Base-by-base conservation (phyloP, 2,113 vertebrate genomes). In the Tachysurus vachellii region DNA sequence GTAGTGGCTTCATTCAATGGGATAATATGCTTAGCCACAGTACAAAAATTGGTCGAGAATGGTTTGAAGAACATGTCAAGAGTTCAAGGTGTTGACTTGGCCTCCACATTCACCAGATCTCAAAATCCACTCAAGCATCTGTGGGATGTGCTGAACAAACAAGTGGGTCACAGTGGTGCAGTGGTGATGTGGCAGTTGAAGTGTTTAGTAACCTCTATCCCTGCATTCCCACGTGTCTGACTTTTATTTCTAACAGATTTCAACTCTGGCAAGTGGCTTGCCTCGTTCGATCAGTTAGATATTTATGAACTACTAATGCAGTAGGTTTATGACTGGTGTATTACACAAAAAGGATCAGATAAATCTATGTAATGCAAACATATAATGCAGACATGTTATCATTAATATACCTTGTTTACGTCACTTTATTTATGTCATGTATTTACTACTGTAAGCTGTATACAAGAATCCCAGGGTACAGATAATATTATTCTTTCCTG, bases 121-220 rank as follows among this genome's bases (percentile, higher is more conserved):
- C 47, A 50, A 50, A 50, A 50, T 50, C 47, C 47, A 50, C 8
- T 50, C 47, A 50, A 50, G 5, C 47, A 50, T 50, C 47, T 50
- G 47, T 50, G 8, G 47, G 47, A 50, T 50, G 47, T 50, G 47
- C 47, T 50, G 47, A 50, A 50, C 36, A 36, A 36, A 47, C 73
- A 76, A 81, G 76, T 87, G 76, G 36, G 64, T 85, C 83, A 75
- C n/a, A 16, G 79, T 82, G n/a, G n/a, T 54, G 28, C 53, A 71
- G 50, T 59, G 54, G 76, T 89, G 88, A 89, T 87, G 86, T 89
- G 85, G 83, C 83, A 68, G 56, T 44, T 80, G 81, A 23, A 89
- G 57, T 64, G 9, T 84, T 59, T 54, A 64, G 59, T 13, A 53
- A 44, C 12, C 54, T 84, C 50, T 19, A 87, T 28, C 26, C 28